phyloP scores from a whole-genome alignment of 30 jellyfish, hydroid and myxozoan genomes.

The Clytia hemisphaerica region DNA sequence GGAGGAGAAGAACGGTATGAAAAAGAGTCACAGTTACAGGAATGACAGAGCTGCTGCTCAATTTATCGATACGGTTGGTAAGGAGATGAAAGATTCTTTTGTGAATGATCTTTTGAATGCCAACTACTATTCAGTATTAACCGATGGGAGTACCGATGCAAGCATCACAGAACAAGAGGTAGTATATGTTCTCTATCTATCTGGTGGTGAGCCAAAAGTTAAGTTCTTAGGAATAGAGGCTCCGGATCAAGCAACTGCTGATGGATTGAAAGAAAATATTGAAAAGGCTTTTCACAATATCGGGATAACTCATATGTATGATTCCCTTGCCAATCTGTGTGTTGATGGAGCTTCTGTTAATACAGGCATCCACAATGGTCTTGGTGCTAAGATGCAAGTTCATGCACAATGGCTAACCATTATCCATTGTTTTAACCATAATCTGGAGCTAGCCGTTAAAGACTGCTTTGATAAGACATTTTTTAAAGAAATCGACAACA shows the following conservation, averaged over 20 bases:
- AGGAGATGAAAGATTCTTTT: neutral
- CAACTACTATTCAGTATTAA: conserved; percentile 4
- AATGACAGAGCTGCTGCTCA: conserved; percentile 1
- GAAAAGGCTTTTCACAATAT: conserved; percentile 14
- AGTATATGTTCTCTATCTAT: conserved; percentile 13
- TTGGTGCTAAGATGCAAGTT: conserved; percentile 14
- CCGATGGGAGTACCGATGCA: conserved; percentile 29
- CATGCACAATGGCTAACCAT: conserved; percentile 32
- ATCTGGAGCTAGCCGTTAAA: conserved; percentile 27
- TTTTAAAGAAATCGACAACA: neutral
- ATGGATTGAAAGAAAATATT: conserved; percentile 8
- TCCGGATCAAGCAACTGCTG: conserved; percentile 20
- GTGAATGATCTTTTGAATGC: neutral
- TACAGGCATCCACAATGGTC: conserved; percentile 13
- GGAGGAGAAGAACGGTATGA: neutral
- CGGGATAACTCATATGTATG: conserved; percentile 2
- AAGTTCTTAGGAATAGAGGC: conserved; percentile 14
- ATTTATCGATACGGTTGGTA: neutral
- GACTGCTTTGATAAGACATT: conserved; percentile 8
- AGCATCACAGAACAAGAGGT: neutral
- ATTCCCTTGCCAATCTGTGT: neutral
- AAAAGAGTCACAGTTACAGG: neutral
- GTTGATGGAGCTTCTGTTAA: conserved; percentile 42
- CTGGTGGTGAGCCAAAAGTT: conserved; percentile 4
- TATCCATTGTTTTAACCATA: conserved; percentile 35